These are phyloP conservation scores for Anaspis maculata DNA, from an alignment of 2,888 invertebrate genomes.

Conservation along the genomic window DNA sequence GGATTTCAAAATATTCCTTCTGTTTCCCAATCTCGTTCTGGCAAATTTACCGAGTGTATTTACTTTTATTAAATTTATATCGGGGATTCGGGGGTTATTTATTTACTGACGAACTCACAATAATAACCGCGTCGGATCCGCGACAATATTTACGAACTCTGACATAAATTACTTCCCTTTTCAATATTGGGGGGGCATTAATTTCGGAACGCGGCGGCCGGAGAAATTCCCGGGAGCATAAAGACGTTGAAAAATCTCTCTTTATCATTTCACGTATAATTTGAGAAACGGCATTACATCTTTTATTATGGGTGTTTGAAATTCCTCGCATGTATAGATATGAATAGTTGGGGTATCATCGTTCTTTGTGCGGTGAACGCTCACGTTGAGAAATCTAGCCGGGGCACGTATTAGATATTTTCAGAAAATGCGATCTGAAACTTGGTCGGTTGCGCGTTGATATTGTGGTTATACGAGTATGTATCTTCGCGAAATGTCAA, in stretches of 20 bases:
- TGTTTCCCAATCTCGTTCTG: constrained; percentile 9
- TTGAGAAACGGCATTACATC: constrained; percentile 10
- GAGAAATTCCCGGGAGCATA: constrained; percentile 2
- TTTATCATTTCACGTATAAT: constrained; percentile 10
- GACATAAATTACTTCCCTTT: neutral
- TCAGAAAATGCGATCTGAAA: constrained; percentile 19
- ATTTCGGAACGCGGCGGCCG: constrained; percentile 1
- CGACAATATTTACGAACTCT: constrained; percentile 2
- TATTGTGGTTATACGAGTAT: constrained; percentile 10
- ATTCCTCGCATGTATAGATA: constrained; percentile 20
- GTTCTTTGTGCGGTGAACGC: constrained; percentile 18
- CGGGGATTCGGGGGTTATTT: constrained; percentile 8
- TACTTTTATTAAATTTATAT: constrained; percentile 12
- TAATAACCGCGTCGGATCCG: too few species aligned
- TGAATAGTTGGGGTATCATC: constrained; percentile 22
- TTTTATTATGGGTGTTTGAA: constrained; percentile 16
- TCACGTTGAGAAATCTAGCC: constrained; percentile 18
- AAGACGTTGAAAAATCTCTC: constrained; percentile 12
- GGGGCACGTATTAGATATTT: constrained; percentile 20
- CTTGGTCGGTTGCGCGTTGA: constrained; percentile 11
- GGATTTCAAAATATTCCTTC: constrained; percentile 12
- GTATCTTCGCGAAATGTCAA: constrained; percentile 8
- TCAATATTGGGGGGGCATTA: too few species aligned
- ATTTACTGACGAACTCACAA: constrained; percentile 3
- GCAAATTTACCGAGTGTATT: constrained; percentile 10